Evolutionary conservation across 2,888 invertebrate species (phyloP), one percentile per base, ranked within the genome.

Genomic region (Rotaria sp.): DNA sequence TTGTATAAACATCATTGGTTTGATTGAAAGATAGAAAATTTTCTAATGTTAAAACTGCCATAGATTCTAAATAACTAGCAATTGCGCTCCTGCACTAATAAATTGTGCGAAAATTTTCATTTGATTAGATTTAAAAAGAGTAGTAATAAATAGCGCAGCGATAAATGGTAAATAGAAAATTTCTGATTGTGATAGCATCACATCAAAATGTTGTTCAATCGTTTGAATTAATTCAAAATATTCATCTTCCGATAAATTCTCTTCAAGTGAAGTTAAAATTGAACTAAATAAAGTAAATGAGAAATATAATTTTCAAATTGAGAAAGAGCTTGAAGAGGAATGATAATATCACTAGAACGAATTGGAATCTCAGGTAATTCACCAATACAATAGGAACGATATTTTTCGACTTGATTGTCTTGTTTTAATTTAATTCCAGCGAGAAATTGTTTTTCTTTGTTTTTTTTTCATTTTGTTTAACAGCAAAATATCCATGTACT

Each of bases 331-430:
- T 85, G 85, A 30, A 87, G 90, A 0, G 94, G 94, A 55, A 92
- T 92, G 24, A 94, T 91, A 26, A 95, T 88, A 52, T 93, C 93
- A 3, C 93, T 92, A 88, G 93, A 92, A 57, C 92, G 92, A 87
- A 95, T 94, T 89, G 94, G 93, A 84, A 94, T 93, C 90, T 95
- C 94, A 0, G 95, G 94, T 88, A 94, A 93, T 89, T 94, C 94
- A 5, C 94, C 94, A 87, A 92, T 92, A 85, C 94, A 92, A 89
- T 94, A 95, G 85, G 92, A 92, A 59, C 94, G 91, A 88, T 92
- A 93, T 89, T 93, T 90, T 30, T 91, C 91, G 52, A 93, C 92
- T 88, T 92, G 90, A 84, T 90, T 90, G 87, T 92, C 92, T 85
- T 91, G 88, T 24, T 90, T 89, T 30, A 88, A 88, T 84, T 89